A percentile compares a stretch with the other conserved stretches of the same genome.
phyloP scores from a whole-genome alignment of 2,797 vertebrate genomes.

The Acomys russatus region DNA sequence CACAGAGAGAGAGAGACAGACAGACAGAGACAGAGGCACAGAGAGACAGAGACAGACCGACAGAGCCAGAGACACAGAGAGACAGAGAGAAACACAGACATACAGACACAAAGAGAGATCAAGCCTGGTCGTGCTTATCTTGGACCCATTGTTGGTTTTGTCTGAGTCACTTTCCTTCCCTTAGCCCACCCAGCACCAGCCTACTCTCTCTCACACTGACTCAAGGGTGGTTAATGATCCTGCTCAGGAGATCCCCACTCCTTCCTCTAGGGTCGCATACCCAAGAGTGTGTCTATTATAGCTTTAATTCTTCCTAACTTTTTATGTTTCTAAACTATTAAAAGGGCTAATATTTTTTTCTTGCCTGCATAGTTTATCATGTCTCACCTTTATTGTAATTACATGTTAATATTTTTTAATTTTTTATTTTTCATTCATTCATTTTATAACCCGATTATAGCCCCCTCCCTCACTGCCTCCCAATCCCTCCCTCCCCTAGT shows the following conservation, averaged over 20 bases:
- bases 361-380: slow-evolving; percentile 22
- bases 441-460: too few relatives aligned
- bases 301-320: neutral
- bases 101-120: neutral
- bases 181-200: neutral
- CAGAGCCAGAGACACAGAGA: neutral
- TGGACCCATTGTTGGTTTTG: neutral
- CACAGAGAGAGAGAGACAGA: too few relatives aligned
- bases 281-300: neutral
- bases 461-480: too few relatives aligned
- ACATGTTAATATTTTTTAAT: slow-evolving; percentile 4
- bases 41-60: neutral
- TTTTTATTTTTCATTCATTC: neutral
- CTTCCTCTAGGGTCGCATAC: neutral
- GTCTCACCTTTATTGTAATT: neutral
- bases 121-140: neutral
- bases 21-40: neutral
- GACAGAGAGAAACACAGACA: neutral
- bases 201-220: neutral
- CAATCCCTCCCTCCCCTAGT: too few relatives aligned
- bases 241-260: neutral
- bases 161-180: neutral
- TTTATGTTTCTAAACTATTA: slow-evolving; percentile 5
- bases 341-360: neutral
- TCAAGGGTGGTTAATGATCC: neutral